Evolutionary conservation across 1,140 invertebrate genomes (phyloP).

Genomic region (Procambarus clarkii): DNA sequence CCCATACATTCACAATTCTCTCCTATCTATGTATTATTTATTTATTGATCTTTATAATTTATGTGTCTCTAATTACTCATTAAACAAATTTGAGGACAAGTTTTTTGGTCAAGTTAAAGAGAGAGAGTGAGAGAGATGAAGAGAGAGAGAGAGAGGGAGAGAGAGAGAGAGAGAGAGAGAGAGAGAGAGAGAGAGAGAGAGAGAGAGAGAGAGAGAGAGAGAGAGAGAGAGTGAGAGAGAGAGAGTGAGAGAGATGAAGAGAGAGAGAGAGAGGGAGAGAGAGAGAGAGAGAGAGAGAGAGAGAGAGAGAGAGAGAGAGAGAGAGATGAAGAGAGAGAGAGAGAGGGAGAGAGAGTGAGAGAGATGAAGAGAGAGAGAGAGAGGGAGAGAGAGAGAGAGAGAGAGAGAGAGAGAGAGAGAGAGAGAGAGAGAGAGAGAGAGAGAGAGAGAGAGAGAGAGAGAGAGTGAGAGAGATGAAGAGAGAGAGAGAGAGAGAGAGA

Average conservation of each 20-base stretch:
- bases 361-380: not conserved
- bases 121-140: conserved; percentile 25
- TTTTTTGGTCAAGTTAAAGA: too few species aligned
- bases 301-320: not conserved
- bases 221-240: not conserved
- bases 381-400: too few species aligned
- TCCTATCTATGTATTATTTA: too few species aligned
- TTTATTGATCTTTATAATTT: too few species aligned
- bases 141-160: conserved; percentile 14
- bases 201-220: conserved; percentile 17
- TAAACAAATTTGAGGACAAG: too few species aligned
- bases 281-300: not conserved
- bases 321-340: not conserved
- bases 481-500: too few species aligned
- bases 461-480: too few species aligned
- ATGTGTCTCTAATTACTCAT: too few species aligned
- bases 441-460: too few species aligned
- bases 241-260: conserved; percentile 31
- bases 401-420: too few species aligned
- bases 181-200: conserved; percentile 8
- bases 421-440: too few species aligned
- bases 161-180: conserved; percentile 4
- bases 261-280: conserved; percentile 3
- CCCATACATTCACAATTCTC: too few species aligned
- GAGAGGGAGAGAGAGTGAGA: not conserved